Conservation (phyloP, 2,888 invertebrate genomes). For the Drosophila acutilabella region DNA sequence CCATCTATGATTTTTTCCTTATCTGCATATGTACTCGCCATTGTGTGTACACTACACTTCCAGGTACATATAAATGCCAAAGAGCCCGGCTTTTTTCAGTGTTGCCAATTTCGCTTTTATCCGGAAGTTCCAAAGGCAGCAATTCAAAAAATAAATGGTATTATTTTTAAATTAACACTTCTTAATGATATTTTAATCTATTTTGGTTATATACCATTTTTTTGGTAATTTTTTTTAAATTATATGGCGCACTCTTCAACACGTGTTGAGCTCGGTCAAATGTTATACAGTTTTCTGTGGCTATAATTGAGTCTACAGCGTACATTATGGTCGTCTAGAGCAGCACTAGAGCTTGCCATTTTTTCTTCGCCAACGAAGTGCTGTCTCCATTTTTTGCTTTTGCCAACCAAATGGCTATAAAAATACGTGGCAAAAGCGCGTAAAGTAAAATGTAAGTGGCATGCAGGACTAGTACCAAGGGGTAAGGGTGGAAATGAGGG, state of each 20-base stretch:
- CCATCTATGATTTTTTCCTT: constrained; percentile 3
- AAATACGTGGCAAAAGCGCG: constrained; percentile 70
- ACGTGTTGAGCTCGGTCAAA: too few species aligned
- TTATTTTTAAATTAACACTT: too few species aligned
- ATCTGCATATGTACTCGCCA: constrained; percentile 3
- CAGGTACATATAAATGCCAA: neutral
- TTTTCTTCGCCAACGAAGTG: constrained; percentile 31
- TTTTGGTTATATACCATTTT: neutral
- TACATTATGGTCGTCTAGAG: constrained; percentile 32
- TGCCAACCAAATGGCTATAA: constrained; percentile 61
- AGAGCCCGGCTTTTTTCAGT: neutral
- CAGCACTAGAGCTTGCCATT: constrained; percentile 2
- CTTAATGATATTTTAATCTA: too few species aligned
- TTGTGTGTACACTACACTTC: neutral
- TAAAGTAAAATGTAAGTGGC: constrained; percentile 78
- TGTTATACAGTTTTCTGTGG: too few species aligned
- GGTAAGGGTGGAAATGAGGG: constrained; percentile 10
- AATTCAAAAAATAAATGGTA: too few species aligned
- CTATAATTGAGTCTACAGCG: constrained; percentile 21
- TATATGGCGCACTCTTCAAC: neutral
- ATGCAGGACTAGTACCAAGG: constrained; percentile 24
- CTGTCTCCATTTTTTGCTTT: constrained; percentile 42
- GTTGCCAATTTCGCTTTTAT: neutral
- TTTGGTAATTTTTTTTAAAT: neutral
- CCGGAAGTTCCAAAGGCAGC: neutral